Conservation (phyloP, 2,113 vertebrate species). For the Leucosticte australis region DNA sequence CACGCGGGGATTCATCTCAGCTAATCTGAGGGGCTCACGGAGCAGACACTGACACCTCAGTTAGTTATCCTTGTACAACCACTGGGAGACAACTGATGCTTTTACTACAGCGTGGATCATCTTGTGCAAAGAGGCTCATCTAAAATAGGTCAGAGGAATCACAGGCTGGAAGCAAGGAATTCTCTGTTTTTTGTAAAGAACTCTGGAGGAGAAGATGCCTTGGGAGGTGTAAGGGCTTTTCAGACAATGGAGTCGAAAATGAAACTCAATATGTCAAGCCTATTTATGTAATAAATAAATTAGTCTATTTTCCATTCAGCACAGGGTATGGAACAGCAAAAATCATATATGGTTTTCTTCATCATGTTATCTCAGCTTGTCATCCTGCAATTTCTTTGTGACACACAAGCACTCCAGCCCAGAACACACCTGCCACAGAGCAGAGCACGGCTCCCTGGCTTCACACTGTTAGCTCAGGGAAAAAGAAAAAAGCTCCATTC, state of each 20-base stretch:
- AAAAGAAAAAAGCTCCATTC: not conserved
- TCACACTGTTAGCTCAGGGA: not conserved
- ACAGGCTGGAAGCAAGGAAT: not conserved
- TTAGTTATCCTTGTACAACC: not conserved
- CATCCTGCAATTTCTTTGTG: not conserved
- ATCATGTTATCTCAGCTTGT: not conserved
- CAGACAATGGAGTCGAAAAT: not conserved
- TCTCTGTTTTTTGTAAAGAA: not conserved
- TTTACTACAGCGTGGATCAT: not conserved
- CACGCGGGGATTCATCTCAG: not conserved
- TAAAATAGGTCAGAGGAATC: not conserved
- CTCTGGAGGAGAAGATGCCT: not conserved
- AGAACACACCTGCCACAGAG: accelerated
- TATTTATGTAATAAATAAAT: not conserved
- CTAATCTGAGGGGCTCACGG: not conserved
- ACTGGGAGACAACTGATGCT: not conserved
- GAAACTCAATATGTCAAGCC: not conserved
- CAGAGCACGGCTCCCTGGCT: not conserved
- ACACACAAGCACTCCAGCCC: not conserved
- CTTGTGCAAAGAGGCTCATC: not conserved
- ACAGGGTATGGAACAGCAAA: not conserved
- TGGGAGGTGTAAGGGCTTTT: not conserved
- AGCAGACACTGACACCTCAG: not conserved
- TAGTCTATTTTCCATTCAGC: not conserved
- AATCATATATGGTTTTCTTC: not conserved